Evolutionary conservation across 2,888 invertebrate genomes (phyloP).

Genomic region (Cistogaster globosa): DNA sequence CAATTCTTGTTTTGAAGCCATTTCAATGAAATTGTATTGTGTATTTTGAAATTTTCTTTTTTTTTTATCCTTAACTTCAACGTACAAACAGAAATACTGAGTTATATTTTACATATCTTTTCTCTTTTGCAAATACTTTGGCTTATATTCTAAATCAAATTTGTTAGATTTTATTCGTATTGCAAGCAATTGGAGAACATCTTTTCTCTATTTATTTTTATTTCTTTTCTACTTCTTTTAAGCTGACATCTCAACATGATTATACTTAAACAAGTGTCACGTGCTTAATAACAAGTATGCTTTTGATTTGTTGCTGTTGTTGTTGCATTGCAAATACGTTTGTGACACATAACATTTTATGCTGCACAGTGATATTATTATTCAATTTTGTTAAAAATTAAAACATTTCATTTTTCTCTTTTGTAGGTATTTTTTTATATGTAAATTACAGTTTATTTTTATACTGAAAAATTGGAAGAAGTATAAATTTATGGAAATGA

Average conservation of each 20-base stretch:
- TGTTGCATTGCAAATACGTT: conserved; percentile 52
- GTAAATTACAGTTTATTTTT: no score
- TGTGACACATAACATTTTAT: conserved; percentile 8
- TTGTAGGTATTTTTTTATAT: no score
- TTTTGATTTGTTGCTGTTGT: conserved; percentile 46
- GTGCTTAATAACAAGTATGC: conserved; percentile 70
- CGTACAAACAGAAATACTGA: background rate
- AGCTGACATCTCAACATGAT: conserved; percentile 70
- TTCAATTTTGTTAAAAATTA: background rate
- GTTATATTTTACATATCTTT: conserved; percentile 4
- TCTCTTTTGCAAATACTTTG: conserved; percentile 45
- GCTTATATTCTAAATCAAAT: conserved; percentile 68
- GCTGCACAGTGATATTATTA: conserved; percentile 43
- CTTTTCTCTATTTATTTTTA: background rate
- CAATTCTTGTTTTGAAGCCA: conserved; percentile 37
- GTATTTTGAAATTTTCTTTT: conserved; percentile 13
- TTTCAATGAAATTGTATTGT: conserved; percentile 44
- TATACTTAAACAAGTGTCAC: conserved; percentile 68
- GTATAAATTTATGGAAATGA: no score
- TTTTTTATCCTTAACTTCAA: background rate
- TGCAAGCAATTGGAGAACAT: conserved; percentile 32
- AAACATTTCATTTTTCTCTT: no score
- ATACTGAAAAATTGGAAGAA: no score
- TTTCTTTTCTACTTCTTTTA: conserved; percentile 31
- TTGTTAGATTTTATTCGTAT: conserved; percentile 56